These are phyloP conservation scores for Helobdella robusta DNA, from an alignment of 2,888 invertebrate species.

Conservation along the genomic window DNA sequence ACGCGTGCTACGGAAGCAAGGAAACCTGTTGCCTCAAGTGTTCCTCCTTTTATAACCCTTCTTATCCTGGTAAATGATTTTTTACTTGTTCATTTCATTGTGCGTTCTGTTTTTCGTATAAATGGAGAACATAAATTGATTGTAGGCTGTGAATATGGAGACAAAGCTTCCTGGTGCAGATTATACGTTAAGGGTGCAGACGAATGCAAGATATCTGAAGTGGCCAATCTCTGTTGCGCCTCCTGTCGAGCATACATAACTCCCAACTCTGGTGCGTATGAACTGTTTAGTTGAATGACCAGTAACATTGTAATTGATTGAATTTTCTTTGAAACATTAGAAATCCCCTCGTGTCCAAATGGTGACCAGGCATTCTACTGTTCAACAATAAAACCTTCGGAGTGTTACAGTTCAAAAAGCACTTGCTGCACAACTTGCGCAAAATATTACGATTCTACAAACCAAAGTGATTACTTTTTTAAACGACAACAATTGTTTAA, in stretches of 20 bases:
- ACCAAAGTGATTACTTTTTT: no score
- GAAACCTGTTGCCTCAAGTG: background rate
- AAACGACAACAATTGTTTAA: no score
- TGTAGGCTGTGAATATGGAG: constrained; percentile 26
- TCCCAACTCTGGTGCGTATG: constrained; percentile 17
- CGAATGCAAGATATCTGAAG: background rate
- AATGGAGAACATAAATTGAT: background rate
- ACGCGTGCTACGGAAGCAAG: constrained; percentile 6
- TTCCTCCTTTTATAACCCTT: background rate
- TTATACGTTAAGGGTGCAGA: background rate
- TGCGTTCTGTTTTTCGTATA: background rate
- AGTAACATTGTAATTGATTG: no score
- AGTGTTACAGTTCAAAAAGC: no score
- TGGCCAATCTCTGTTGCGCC: constrained; percentile 15
- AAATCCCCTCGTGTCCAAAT: no score
- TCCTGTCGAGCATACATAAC: constrained; percentile 6
- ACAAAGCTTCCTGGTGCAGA: background rate
- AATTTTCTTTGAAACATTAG: no score
- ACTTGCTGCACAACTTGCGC: no score
- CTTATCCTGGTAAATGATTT: background rate
- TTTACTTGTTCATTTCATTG: background rate
- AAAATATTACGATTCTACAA: no score
- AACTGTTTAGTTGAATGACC: no score
- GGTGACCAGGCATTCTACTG: no score
- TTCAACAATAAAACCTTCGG: no score